Evolutionary conservation across 92 coral and sea anemone species (phyloP), one percentile per base, ranked within the genome.

Genomic region (Epizoanthus scotinus): DNA sequence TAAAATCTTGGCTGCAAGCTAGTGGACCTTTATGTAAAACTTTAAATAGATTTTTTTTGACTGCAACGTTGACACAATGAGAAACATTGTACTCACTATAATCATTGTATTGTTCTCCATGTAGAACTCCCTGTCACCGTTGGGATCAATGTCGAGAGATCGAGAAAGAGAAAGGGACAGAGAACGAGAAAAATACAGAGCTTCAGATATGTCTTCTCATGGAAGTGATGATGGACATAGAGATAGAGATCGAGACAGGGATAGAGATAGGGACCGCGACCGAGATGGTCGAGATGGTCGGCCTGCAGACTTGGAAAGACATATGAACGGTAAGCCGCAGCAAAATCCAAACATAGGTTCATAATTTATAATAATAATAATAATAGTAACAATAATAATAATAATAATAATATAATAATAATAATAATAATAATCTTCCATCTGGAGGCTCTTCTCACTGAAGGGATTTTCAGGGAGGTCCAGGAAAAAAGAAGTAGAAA

Each of bases 181-280:
- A 38, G 81, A 75, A 59, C 40, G 72, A 36, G 99, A 93, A 56
- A 96, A 96, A 67, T 91, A 87, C 83, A 73, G 99, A 53, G 79
- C 99, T 21, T 96, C 99, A 24, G 99, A 96, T 83, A 75, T 94
- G 81, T 93, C 98, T 2, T 96, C 99, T 0, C 99, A 96, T 83
- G 99, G 98, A 9, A 96, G 99, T 56, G 99, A 96, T 40, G 99
- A 96, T 64, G 99, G 99, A 20, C 93, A 91, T 22, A 67, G 91
- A 81, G 94, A 91, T 44, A 86, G 94, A 12, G 94, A 90, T 22
- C 67, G 91, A 81, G 94, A 91, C 53, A 86, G 94, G 7, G 94
- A 90, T 21, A 80, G 91, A 53, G 91, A 85, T 24, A 68, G 91
- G 8, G 91, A 89, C 44, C 67, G 85, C 34, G 86, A 82, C 24